Percentiles rank a stretch among this genome's conserved stretches.
Conservation (phyloP, 2,888 invertebrate genomes). For the Tinea pellionella region DNA sequence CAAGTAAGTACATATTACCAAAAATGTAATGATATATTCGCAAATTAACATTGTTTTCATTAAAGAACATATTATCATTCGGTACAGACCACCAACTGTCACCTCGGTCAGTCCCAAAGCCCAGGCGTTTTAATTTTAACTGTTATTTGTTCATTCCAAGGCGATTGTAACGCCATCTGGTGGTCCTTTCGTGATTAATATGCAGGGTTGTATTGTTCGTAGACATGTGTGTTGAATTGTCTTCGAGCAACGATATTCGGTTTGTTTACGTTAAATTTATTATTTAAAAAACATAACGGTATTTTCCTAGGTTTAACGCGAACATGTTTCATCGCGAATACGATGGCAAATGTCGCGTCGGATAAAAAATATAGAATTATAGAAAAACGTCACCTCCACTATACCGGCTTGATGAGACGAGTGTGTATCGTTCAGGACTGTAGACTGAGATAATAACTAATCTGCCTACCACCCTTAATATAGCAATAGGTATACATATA, state of each 20-base stretch:
- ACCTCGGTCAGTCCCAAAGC: constrained; percentile 33
- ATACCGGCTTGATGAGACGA: no score
- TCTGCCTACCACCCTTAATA: no score
- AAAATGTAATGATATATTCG: background rate
- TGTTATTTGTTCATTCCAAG: constrained; percentile 8
- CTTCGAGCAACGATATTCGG: background rate
- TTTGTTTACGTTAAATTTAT: no score
- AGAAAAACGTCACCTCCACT: no score
- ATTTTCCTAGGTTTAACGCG: no score
- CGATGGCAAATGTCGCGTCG: no score
- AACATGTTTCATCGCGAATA: no score
- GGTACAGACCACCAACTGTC: constrained; percentile 47
- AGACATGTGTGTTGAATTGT: background rate
- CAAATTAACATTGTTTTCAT: constrained; percentile 12
- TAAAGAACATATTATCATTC: background rate
- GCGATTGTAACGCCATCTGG: constrained; percentile 18
- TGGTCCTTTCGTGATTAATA: constrained; percentile 51
- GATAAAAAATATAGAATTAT: no score
- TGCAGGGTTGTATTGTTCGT: constrained; percentile 26
- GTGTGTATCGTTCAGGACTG: no score
- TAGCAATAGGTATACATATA: background rate
- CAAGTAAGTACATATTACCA: background rate
- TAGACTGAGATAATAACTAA: no score
- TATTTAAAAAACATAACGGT: no score
- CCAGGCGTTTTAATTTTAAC: constrained; percentile 60